phyloP scores from a whole-genome alignment of 1,140 invertebrate species.

The Diploscapter pachys region DNA sequence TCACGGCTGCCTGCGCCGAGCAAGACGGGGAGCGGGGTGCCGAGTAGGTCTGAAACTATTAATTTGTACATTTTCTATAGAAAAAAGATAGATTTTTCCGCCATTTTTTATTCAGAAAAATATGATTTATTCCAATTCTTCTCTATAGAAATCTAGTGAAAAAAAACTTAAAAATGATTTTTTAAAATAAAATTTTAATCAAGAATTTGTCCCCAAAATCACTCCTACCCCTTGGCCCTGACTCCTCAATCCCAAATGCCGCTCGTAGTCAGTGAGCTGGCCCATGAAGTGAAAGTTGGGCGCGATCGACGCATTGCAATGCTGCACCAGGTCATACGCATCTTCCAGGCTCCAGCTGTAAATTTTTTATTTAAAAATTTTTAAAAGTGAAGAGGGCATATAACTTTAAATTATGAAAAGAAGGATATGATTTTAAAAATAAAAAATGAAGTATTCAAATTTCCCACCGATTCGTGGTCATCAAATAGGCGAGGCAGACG shows the following conservation, averaged over 20 bases:
- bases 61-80: background rate
- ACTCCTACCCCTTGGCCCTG: conserved; percentile 15
- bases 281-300: conserved; percentile 95
- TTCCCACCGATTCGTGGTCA: conserved; percentile 66
- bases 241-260: conserved; percentile 49
- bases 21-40: conserved; percentile 31
- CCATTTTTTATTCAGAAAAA: background rate
- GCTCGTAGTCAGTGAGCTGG: conserved; percentile 84
- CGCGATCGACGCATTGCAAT: conserved; percentile 85
- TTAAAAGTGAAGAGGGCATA: background rate
- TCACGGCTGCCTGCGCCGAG: conserved; percentile 21
- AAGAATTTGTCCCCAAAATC: background rate
- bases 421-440: too few relatives aligned
- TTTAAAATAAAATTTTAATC: background rate
- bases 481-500: conserved; percentile 91
- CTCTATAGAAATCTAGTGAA: background rate
- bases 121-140: background rate
- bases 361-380: background rate
- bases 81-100: background rate
- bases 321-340: conserved; percentile 85
- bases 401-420: too few relatives aligned
- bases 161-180: background rate
- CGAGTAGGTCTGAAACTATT: conserved; percentile 16
- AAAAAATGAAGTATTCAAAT: too few relatives aligned
- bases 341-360: conserved; percentile 75